Evolutionary conservation across 2,113 vertebrate genomes (phyloP), one percentile per base, ranked within the genome.

Genomic region (Scortum barcoo): DNA sequence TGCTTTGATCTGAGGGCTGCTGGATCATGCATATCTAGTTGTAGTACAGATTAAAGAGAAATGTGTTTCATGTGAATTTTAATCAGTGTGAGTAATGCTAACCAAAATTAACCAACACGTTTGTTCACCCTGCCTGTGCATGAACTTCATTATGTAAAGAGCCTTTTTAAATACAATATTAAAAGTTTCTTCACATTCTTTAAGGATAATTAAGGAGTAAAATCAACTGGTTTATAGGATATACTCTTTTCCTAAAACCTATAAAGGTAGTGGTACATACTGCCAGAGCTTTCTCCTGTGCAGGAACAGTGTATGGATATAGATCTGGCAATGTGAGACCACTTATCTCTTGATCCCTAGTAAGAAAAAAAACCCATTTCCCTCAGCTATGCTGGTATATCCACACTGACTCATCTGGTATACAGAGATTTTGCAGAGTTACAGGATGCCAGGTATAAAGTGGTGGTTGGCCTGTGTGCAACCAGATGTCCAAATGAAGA

Each of bases 401-500:
- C 30, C 46, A 65, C 50, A 38, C 48, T 61, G 62, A 63, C 20
- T 80, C 36, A 75, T 44, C 48, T 75, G 53, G 33, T 46, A 26
- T 17, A 3, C 20, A 67, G 40, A 60, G 13, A 78, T 58, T 70
- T 73, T 58, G 11, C 28, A 33, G 46, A 76, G 30, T 65, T 38
- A 16, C 3, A 57, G 40, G 40, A 56, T 40, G 17, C 0, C 44
- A 68, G 36, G 33, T 82, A 28, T 12, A 58, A 70, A 53, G 13
- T 12, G 26, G 11, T 86, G 36, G 51, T 22, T 68, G 44, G 48
- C 5, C 20, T 60, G 36, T 48, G 30, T 68, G 42, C n/a, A 68
- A 38, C 11, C 51, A 76, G 56, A 66, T 82, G 72, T 72, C 56
- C 44, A 75, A 80, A 76, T 42, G 22, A 48, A 74, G 36, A 14